These are phyloP conservation scores for Hylaeus volcanicus DNA, from an alignment of 1,140 invertebrate genomes.

Conservation along the genomic window DNA sequence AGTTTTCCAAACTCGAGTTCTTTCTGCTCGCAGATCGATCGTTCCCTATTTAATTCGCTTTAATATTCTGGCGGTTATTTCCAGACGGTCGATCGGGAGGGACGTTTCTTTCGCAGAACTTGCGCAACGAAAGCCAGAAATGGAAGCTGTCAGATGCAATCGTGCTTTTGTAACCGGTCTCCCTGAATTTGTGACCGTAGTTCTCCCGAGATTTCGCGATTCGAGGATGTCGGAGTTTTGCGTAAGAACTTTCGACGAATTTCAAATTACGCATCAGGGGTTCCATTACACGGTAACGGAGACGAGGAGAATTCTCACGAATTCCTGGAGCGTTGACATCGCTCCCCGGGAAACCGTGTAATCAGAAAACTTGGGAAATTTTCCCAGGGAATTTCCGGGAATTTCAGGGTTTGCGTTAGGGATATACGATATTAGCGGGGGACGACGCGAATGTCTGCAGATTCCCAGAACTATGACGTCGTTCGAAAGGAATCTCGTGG, in stretches of 20 bases:
- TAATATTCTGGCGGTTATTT: neutral
- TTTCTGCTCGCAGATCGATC: too few species aligned
- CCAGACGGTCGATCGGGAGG: neutral
- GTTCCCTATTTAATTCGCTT: neutral
- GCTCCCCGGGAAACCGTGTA: neutral
- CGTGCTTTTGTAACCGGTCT: neutral
- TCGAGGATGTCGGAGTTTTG: neutral
- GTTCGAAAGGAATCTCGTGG: too few species aligned
- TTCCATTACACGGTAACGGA: too few species aligned
- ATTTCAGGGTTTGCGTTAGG: neutral
- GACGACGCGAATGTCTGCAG: too few species aligned
- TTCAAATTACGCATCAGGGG: neutral
- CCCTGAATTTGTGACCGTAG: neutral
- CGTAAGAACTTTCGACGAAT: neutral
- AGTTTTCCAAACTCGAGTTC: too few species aligned
- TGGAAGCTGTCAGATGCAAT: conserved; percentile 8
- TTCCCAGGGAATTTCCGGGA: neutral
- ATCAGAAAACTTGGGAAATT: conserved; percentile 5
- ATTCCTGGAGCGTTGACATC: too few species aligned
- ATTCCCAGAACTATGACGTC: too few species aligned
- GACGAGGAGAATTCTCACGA: neutral
- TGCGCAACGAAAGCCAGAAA: neutral
- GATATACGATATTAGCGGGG: too few species aligned
- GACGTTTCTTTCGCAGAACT: neutral
- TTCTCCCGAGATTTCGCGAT: neutral